phyloP scores from a whole-genome alignment of 1,140 invertebrate species.

The Leptonema lineaticorne region DNA sequence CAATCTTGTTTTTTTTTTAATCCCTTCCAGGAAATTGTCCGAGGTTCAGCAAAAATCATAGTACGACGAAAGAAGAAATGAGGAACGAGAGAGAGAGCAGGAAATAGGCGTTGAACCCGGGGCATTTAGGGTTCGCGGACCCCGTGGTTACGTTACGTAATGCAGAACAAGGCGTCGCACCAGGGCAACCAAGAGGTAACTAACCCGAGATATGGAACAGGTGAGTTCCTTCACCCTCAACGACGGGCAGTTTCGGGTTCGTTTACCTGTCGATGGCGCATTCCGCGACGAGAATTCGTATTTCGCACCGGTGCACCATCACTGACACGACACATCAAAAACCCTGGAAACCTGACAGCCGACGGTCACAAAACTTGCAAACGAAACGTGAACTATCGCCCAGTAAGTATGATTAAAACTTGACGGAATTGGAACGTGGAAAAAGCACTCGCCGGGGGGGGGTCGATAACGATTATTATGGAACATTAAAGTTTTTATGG shows the following conservation, averaged over 20 bases:
- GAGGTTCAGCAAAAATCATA: too few relatives aligned
- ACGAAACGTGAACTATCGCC: conserved; percentile 3
- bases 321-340: not conserved
- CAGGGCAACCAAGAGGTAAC: conserved; percentile 32
- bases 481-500: too few relatives aligned
- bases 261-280: conserved; percentile 35
- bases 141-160: conserved; percentile 14
- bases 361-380: not conserved
- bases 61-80: too few relatives aligned
- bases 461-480: too few relatives aligned
- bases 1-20: not conserved
- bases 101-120: conserved; percentile 2
- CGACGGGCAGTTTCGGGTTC: conserved; percentile 35
- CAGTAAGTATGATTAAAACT: too few relatives aligned
- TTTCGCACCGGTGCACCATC: conserved; percentile 7
- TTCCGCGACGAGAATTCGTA: conserved; percentile 20
- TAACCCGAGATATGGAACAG: conserved; percentile 42
- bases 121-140: not conserved
- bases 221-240: conserved; percentile 41
- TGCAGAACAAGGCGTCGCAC: conserved; percentile 23
- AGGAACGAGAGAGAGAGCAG: too few relatives aligned
- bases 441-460: too few relatives aligned
- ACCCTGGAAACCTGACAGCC: not conserved
- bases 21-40: not conserved
- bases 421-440: too few relatives aligned